Percentiles rank a stretch among this genome's conserved stretches.
Evolutionary conservation across 1,140 invertebrate genomes (phyloP).

Genomic region (Antheraea pernyi): DNA sequence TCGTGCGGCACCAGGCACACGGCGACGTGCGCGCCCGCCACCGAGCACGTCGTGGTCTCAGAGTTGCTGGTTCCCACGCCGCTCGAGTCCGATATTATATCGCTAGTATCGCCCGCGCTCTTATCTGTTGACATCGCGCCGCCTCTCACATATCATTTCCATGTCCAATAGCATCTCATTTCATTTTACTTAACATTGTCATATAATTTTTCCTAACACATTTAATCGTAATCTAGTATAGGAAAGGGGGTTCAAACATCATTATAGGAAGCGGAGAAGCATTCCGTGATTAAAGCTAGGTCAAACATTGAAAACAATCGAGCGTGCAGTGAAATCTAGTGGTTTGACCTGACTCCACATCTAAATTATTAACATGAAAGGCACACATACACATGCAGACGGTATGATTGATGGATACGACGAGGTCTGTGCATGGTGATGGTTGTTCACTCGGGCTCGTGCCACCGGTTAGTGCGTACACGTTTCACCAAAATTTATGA

Average conservation of each 20-base stretch:
- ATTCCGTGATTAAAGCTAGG: constrained; percentile 42
- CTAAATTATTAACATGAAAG: constrained; percentile 39
- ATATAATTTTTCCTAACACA: background rate
- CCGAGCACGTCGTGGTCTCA: constrained; percentile 88
- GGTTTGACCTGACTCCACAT: constrained; percentile 28
- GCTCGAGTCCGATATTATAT: constrained; percentile 94
- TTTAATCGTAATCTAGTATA: constrained; percentile 16
- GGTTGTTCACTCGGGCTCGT: constrained; percentile 51
- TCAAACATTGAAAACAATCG: background rate
- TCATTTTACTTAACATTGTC: background rate
- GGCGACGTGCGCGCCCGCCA: constrained; percentile 89
- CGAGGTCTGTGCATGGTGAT: constrained; percentile 68
- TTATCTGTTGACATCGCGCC: constrained; percentile 85
- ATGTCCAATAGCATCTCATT: too few relatives aligned
- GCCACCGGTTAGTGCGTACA: constrained; percentile 12
- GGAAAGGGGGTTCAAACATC: constrained; percentile 12
- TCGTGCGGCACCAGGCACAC: constrained; percentile 93
- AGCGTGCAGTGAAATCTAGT: background rate
- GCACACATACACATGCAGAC: constrained; percentile 67
- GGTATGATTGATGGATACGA: constrained; percentile 27
- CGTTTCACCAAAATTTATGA: background rate
- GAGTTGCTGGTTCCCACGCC: constrained; percentile 93
- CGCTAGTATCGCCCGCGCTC: constrained; percentile 91
- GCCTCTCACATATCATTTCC: constrained; percentile 80
- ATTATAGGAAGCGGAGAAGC: constrained; percentile 59